These are phyloP conservation scores for Sarcophaga bullata DNA, from an alignment of 1,140 invertebrate species.

Conservation along the genomic window DNA sequence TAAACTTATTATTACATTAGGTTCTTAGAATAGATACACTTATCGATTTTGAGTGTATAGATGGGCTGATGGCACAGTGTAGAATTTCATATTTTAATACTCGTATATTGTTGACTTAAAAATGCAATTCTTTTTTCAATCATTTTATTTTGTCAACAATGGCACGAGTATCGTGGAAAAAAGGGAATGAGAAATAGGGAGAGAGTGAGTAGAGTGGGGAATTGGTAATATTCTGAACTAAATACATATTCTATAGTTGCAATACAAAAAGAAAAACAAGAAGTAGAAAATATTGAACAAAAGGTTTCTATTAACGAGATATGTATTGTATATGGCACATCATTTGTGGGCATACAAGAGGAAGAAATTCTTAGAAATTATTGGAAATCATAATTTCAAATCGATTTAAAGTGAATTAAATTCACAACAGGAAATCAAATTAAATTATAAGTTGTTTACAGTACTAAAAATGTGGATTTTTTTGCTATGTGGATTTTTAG, in stretches of 20 bases:
- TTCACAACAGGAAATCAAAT: no score
- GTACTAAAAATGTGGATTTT: no score
- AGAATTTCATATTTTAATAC: constrained; percentile 20
- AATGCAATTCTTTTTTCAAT: not conserved
- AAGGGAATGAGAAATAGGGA: not conserved
- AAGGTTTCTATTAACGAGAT: no score
- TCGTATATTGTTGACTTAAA: not conserved
- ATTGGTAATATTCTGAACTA: not conserved
- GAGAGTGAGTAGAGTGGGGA: not conserved
- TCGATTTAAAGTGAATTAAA: no score
- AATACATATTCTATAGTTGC: not conserved
- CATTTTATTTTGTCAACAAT: constrained; percentile 20
- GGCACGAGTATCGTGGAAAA: not conserved
- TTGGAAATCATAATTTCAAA: no score
- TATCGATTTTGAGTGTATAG: not conserved
- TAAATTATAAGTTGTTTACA: no score
- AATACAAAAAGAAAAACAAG: no score
- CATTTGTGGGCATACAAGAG: no score
- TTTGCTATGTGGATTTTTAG: no score
- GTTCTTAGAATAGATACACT: constrained; percentile 15
- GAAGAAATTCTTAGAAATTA: no score
- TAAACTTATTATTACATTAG: constrained; percentile 20
- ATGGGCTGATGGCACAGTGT: not conserved
- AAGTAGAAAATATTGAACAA: no score
- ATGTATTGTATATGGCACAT: no score